These are phyloP conservation scores for Halcyon leucocephala DNA, from an alignment of 2,797 vertebrate species.

Conservation along the genomic window DNA sequence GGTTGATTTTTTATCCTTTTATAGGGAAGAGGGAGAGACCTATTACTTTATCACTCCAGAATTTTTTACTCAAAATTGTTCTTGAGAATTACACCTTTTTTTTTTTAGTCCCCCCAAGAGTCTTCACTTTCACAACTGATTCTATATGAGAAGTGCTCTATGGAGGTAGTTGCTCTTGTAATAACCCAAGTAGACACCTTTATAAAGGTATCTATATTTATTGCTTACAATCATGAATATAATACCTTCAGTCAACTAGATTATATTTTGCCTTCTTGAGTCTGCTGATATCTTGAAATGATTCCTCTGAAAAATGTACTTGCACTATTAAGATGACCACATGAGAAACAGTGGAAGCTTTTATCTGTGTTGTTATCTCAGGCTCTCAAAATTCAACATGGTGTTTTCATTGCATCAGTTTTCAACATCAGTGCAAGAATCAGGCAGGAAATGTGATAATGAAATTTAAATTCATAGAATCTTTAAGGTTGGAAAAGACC, in stretches of 20 bases:
- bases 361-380: background rate
- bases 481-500: too few species aligned
- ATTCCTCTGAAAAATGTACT: background rate
- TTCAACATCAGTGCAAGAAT: background rate
- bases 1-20: background rate
- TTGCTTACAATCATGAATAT: background rate
- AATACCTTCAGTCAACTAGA: background rate
- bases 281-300: background rate
- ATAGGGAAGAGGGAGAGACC: background rate
- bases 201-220: background rate
- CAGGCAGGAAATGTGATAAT: background rate
- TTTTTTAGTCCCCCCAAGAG: background rate
- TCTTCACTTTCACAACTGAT: background rate
- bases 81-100: background rate
- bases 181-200: background rate
- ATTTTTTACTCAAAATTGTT: background rate
- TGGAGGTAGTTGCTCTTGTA: background rate
- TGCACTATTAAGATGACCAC: background rate
- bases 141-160: background rate
- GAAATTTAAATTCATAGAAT: background rate
- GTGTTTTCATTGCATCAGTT: background rate
- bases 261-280: background rate
- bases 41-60: background rate
- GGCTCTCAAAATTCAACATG: background rate
- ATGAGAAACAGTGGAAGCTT: background rate